Conservation (phyloP, 2,113 vertebrate genomes). For the Oceanodroma tethys region DNA sequence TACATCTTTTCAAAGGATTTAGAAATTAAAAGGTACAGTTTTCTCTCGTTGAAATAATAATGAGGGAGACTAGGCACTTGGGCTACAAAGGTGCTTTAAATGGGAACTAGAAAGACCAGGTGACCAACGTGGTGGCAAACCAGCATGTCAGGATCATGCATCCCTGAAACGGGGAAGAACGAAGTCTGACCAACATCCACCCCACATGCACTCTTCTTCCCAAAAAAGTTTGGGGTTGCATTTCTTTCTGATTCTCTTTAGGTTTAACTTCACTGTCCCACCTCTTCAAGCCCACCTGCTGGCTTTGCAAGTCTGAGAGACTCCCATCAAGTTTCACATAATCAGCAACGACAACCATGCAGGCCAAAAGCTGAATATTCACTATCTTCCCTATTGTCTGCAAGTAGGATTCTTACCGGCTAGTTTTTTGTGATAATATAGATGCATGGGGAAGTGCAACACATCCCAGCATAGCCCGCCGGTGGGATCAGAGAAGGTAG, state of each 20-base stretch:
- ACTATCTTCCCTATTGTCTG: not conserved
- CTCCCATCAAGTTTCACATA: not conserved
- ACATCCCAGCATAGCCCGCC: not conserved
- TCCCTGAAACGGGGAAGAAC: not conserved
- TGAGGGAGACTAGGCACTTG: not conserved
- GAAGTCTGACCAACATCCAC: not conserved
- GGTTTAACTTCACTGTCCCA: not conserved
- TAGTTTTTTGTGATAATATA: not conserved
- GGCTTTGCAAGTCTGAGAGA: not conserved
- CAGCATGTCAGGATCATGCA: rapidly evolving
- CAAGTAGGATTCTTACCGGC: not conserved
- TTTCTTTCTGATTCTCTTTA: not conserved
- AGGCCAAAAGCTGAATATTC: not conserved
- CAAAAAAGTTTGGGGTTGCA: not conserved
- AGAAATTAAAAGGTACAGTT: not conserved
- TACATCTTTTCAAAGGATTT: not conserved
- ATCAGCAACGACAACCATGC: rapidly evolving
- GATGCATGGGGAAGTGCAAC: not conserved
- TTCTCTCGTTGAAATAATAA: not conserved
- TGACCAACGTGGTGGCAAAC: not conserved
- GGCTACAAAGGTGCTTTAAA: not conserved
- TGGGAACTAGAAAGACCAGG: not conserved
- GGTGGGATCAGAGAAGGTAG: not conserved
- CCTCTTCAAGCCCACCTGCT: not conserved
- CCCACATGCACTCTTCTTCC: not conserved